These are phyloP conservation scores for Festucalex cinctus DNA, from an alignment of 2,113 vertebrate species.

Conservation along the genomic window DNA sequence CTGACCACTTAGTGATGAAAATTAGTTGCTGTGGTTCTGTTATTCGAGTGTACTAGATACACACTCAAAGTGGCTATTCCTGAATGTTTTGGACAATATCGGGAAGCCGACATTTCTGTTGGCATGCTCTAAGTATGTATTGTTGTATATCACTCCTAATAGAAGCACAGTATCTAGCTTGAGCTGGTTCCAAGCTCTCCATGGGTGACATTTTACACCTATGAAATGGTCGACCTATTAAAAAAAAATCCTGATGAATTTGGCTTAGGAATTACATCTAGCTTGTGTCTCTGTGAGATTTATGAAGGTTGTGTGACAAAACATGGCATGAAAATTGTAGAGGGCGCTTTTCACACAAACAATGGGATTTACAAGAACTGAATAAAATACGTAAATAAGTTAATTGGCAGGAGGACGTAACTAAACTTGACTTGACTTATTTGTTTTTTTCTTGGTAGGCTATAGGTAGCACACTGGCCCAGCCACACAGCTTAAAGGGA, in stretches of 20 bases:
- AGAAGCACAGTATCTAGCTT: not conserved
- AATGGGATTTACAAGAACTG: too few species aligned
- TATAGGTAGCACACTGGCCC: too few species aligned
- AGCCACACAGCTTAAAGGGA: too few species aligned
- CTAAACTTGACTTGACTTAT: too few species aligned
- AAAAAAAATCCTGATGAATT: too few species aligned
- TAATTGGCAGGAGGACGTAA: not conserved
- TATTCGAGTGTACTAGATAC: not conserved
- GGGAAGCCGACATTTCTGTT: not conserved
- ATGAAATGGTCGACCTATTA: not conserved
- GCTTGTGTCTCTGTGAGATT: not conserved
- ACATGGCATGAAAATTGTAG: not conserved
- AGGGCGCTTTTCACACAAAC: too few species aligned
- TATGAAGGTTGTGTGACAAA: not conserved
- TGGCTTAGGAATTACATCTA: too few species aligned
- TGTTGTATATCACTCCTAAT: too few species aligned
- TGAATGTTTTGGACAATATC: not conserved
- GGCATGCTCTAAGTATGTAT: not conserved
- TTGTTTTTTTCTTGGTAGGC: too few species aligned
- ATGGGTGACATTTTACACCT: not conserved
- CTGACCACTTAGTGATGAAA: slow-evolving; percentile 1
- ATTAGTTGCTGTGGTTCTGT: not conserved
- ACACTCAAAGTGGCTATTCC: not conserved
- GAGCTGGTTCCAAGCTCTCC: not conserved
- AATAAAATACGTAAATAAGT: not conserved